Base-by-base conservation (phyloP, 2,113 vertebrate species). In the Benitochromis conjunctus region DNA sequence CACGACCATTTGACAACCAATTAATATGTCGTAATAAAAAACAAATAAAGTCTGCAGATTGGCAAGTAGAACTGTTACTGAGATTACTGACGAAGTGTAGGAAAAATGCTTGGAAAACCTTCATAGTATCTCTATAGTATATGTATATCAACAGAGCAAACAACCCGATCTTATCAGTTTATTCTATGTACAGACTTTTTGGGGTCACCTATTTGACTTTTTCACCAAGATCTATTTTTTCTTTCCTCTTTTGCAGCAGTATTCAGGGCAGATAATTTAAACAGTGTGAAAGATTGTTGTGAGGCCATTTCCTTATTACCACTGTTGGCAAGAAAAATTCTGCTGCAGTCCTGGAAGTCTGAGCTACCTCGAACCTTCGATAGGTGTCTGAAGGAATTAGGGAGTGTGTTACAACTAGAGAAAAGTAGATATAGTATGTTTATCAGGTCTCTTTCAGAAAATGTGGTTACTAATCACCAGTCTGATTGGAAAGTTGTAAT, bases 301-400 rank as follows among this genome's bases (percentile, higher is more conserved):
- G 60, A 36, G 58, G 34, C 60, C 60, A 21, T 38, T 64, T 64
- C 0, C 0, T 64, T 21, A 38, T 64, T 64, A 38, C 6, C 34
- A 64, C 34, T 38, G 19, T 64, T 64, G 38, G 4, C 1, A 38
- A 3, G 60, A 64, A n/a, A 64, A 64, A 64, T 38, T 21, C 62
- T 66, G 62, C 62, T 66, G 62, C 62, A 38, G 19, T 66, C 4
- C 62, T 66, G 62, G 34, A 66, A 66, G 62, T 38, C 62, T 38
- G 62, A 66, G 34, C 21, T 34, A 21, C 11, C 38, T 66, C 34
- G 19, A 38, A 38, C 62, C 62, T 66, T 66, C 19, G 4, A 66
- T 66, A 64, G 34, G 31, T 7, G 4, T 0, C 34, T 64, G 34
- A 66, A 21, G 34, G 34, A 5, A 38, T 66, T 66, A 38, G 34